Evolutionary conservation across 2,888 invertebrate species (phyloP).

Genomic region (Phoenoteleia sp.): DNA sequence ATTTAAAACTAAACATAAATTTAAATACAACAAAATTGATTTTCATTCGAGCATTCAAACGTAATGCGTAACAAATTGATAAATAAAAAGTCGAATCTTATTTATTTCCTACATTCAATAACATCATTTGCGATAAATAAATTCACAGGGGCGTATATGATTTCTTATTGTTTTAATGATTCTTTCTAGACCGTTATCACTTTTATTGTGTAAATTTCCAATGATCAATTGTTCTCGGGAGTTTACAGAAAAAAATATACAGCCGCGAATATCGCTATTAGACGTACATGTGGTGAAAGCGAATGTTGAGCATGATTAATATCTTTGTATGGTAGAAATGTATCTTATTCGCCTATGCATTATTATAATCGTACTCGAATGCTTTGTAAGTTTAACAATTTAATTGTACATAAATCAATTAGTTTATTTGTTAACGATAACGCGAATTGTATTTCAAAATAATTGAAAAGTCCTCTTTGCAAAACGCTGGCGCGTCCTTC

Average conservation of each 20-base stretch:
- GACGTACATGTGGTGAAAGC: slow-evolving; percentile 71
- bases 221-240: slow-evolving; percentile 70
- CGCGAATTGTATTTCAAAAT: not conserved
- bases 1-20: no score
- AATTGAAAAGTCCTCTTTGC: no score
- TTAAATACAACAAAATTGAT: no score
- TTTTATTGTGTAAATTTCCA: slow-evolving; percentile 69
- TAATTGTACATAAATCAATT: slow-evolving; percentile 14
- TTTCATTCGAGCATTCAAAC: slow-evolving; percentile 21
- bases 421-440: not conserved
- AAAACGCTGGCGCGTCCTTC: no score
- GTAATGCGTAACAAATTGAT: slow-evolving; percentile 53
- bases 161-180: slow-evolving; percentile 71
- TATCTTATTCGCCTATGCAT: slow-evolving; percentile 47
- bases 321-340: slow-evolving; percentile 67
- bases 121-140: slow-evolving; percentile 62
- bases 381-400: slow-evolving; percentile 13
- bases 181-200: slow-evolving; percentile 71
- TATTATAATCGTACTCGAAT: slow-evolving; percentile 33
- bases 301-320: slow-evolving; percentile 69
- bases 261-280: slow-evolving; percentile 41
- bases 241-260: slow-evolving; percentile 59
- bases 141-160: slow-evolving; percentile 69
- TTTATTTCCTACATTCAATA: slow-evolving; percentile 54
- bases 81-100: slow-evolving; percentile 57